Evolutionary conservation across 64 coral and sea anemone genomes (phyloP).

Genomic region (Acropora tenuis): DNA sequence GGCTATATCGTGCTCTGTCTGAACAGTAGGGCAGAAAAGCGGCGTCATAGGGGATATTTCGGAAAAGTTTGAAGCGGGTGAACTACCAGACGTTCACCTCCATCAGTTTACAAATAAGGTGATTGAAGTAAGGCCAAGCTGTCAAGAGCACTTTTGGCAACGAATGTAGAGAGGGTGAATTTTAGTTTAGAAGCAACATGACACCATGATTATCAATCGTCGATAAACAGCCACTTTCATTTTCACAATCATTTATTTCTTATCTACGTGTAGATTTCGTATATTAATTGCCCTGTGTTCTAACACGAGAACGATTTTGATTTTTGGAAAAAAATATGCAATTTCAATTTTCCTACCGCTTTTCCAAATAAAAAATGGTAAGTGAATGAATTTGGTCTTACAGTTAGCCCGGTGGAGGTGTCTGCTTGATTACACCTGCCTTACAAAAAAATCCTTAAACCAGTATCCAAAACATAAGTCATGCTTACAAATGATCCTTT

Average conservation of each 20-base stretch:
- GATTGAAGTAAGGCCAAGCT: too few species aligned
- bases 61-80: neutral
- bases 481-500: conserved; percentile 10
- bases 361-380: neutral
- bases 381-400: neutral
- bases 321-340: too few species aligned
- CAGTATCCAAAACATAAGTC: conserved; percentile 9
- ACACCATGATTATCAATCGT: neutral
- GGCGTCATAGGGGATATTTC: conserved; percentile 34
- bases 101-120: too few species aligned
- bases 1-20: conserved; percentile 5
- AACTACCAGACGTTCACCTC: neutral
- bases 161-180: too few species aligned
- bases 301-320: neutral
- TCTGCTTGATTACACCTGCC: neutral
- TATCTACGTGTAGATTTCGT: neutral
- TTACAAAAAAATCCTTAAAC: neutral
- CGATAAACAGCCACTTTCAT: neutral
- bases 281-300: neutral
- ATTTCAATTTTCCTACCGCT: neutral
- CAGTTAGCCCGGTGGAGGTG: neutral
- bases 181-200: neutral
- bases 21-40: neutral
- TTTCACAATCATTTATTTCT: neutral
- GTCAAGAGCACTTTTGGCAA: too few species aligned